Conservation (phyloP, 2,888 invertebrate genomes). For the Pterobdella sp. region DNA sequence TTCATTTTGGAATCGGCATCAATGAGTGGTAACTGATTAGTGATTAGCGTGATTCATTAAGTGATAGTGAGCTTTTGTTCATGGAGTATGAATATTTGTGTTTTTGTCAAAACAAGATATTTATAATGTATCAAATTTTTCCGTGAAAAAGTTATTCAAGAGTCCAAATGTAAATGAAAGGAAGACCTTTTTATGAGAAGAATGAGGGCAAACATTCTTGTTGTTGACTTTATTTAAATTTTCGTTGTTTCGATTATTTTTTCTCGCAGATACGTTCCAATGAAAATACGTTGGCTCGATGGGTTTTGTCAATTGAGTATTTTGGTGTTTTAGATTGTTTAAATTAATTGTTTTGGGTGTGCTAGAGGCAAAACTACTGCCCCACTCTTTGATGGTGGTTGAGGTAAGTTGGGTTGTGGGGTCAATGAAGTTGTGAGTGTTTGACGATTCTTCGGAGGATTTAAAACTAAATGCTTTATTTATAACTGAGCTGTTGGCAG, state of each 20-base stretch:
- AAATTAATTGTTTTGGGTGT: neutral
- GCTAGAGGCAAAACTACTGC: conserved; percentile 4
- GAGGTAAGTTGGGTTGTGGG: conserved; percentile 12
- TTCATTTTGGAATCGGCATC: conserved; percentile 28
- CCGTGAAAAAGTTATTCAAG: neutral
- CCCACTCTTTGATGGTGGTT: conserved; percentile 19
- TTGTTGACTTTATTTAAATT: too few relatives aligned
- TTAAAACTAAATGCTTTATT: conserved; percentile 15
- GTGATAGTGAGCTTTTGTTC: neutral
- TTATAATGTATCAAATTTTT: neutral
- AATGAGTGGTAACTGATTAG: too few relatives aligned
- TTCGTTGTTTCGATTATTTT: neutral
- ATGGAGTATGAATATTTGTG: neutral
- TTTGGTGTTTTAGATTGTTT: neutral
- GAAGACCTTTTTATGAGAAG: too few relatives aligned
- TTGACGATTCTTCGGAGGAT: conserved; percentile 16
- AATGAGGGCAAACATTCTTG: too few relatives aligned
- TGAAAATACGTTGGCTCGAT: conserved; percentile 39
- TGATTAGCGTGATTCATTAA: too few relatives aligned
- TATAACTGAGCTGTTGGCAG: neutral
- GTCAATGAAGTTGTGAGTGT: conserved; percentile 21
- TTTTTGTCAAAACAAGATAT: neutral
- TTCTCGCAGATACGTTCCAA: conserved; percentile 33
- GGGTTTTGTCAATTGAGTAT: conserved; percentile 10
- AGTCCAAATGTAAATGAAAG: too few relatives aligned